Evolutionary conservation across 2,888 invertebrate genomes (phyloP), one percentile per base, ranked within the genome.

Genomic region (Eristalis pertinax): DNA sequence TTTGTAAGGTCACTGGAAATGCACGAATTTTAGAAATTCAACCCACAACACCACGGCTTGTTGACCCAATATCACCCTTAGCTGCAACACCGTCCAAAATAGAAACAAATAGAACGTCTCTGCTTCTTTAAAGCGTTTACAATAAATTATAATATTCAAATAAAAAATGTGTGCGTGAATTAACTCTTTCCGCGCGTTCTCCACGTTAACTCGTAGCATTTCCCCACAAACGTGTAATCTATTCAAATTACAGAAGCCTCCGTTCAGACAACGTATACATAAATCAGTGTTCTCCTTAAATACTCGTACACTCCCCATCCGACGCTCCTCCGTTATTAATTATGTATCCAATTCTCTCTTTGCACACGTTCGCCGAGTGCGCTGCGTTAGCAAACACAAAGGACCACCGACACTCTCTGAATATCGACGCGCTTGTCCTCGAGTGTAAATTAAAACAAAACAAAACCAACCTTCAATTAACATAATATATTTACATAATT

Each of bases 401-500:
- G 11, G n/a, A 64, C 35, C 29, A 13, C 29, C 22, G 38, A 65
- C 15, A 50, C 19, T 19, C 50, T 19, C n/a, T 0, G 8, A n/a
- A n/a, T 19, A 19, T 50, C 50, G 19, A 32, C 10, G 8, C 50
- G 7, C 19, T 50, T 32, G 50, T 22, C 68, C 5, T 1, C 41
- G 13, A 1, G 29, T 50, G 15, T 5, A 3, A 19, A 32, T 58
- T 60, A 70, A 60, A 70, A 38, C 2, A 70, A 60, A 70, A 38
- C 2, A 22, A n/a, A 43, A 11, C 11, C 38, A 29, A 26, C 3
- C 50, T 19, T 63, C 4, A 63, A 63, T 43, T 73, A 13, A 11
- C 38, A 73, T 56, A 79, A 19, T 65, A 60, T 74, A 73, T 64
- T 65, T 69, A 79, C 73, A 4, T 70, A 38, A 60, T 62, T 67